Percentiles rank a stretch among this genome's conserved stretches.
Evolutionary conservation across 2,797 vertebrate species (phyloP).

Genomic region (Premnoplex brunnescens): DNA sequence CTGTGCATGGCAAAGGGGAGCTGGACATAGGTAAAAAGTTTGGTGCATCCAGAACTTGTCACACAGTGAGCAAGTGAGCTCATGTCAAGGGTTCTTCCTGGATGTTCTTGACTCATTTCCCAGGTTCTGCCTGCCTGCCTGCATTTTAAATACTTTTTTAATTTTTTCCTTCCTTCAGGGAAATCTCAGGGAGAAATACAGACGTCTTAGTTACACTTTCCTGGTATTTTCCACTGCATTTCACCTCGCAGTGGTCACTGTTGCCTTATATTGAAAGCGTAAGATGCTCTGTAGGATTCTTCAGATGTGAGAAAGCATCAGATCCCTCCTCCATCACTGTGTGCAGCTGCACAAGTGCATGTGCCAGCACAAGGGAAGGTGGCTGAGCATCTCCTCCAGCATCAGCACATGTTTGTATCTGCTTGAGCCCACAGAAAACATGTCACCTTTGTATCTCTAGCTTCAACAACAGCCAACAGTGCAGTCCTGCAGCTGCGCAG

Average conservation of each 20-base stretch:
- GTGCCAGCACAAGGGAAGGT: rapidly evolving
- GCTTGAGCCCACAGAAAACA: neutral
- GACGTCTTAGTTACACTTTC: neutral
- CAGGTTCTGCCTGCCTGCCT: neutral
- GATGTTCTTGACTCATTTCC: rapidly evolving
- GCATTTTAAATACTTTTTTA: neutral
- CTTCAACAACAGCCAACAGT: neutral
- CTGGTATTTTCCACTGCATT: neutral
- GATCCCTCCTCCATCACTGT: rapidly evolving
- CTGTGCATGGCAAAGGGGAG: neutral
- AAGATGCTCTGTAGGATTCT: neutral
- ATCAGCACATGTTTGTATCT: neutral
- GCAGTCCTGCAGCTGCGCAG: neutral
- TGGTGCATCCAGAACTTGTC: neutral
- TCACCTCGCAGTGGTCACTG: neutral
- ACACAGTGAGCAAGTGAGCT: rapidly evolving
- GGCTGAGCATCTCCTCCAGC: neutral
- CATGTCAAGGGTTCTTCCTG: neutral
- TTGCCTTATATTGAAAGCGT: neutral
- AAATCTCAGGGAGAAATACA: neutral
- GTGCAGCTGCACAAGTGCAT: neutral
- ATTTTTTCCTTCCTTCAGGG: rapidly evolving
- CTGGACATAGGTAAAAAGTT: neutral
- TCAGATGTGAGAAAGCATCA: neutral
- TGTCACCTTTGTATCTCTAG: neutral